Evolutionary conservation across 1,140 invertebrate genomes (phyloP).

Genomic region (Teleopsis dalmanni): DNA sequence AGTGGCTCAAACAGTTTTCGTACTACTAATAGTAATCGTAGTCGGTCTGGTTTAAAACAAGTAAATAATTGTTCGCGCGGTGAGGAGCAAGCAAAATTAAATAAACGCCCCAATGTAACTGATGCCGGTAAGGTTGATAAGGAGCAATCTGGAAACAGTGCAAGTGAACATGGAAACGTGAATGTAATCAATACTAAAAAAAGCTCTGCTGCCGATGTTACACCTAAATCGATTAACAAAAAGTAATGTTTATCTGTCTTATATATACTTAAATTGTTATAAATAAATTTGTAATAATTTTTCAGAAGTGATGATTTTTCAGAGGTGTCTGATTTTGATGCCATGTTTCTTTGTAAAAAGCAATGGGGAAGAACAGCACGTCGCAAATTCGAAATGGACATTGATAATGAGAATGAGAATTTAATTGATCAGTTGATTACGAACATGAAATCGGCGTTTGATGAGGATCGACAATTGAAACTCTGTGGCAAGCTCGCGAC

Average conservation of each 20-base stretch:
- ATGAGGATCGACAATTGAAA: constrained; percentile 84
- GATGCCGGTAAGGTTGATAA: constrained; percentile 50
- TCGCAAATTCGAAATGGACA: constrained; percentile 81
- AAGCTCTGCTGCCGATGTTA: constrained; percentile 51
- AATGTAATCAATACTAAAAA: constrained; percentile 31
- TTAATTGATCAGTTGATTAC: constrained; percentile 83
- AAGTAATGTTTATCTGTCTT: constrained; percentile 28
- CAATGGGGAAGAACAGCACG: constrained; percentile 73
- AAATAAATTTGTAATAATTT: constrained; percentile 1
- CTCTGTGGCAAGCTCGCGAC: constrained; percentile 74
- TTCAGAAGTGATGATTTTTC: constrained; percentile 44
- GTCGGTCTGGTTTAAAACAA: constrained; percentile 30
- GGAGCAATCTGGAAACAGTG: constrained; percentile 28
- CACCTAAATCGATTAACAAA: constrained; percentile 34
- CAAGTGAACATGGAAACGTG: constrained; percentile 10
- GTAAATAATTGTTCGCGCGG: constrained; percentile 38
- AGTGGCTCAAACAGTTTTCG: constrained; percentile 27
- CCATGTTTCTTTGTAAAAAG: constrained; percentile 74
- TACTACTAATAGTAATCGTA: constrained; percentile 41
- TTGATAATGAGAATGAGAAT: constrained; percentile 96
- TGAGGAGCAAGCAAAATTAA: constrained; percentile 26
- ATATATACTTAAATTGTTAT: neutral
- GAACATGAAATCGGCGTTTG: constrained; percentile 83
- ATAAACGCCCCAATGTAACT: constrained; percentile 43
- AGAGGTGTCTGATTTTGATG: constrained; percentile 89